Conservation (phyloP, 2,888 invertebrate species). For the Lithophane ornitopus region DNA sequence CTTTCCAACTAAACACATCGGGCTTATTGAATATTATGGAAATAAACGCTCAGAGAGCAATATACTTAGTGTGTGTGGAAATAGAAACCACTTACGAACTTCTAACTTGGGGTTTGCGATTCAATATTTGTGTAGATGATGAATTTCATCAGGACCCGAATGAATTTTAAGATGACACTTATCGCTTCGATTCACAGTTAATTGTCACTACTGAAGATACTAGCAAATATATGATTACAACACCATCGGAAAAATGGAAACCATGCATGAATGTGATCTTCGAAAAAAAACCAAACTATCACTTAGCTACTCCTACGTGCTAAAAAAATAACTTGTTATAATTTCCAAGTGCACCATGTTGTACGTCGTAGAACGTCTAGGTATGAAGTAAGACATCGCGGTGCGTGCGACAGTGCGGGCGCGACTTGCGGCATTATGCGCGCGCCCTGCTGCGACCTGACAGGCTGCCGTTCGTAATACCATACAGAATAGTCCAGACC, state of each 20-base stretch:
- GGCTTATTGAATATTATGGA: conserved; percentile 26
- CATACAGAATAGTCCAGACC: conserved; percentile 1
- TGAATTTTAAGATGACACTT: background rate
- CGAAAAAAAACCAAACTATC: background rate
- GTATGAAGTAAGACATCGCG: conserved; percentile 30
- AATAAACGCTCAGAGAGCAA: conserved; percentile 3
- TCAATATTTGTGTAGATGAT: background rate
- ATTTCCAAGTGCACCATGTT: conserved; percentile 9
- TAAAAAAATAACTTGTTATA: conserved; percentile 12
- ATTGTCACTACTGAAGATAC: background rate
- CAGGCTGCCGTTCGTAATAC: background rate
- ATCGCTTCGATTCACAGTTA: background rate
- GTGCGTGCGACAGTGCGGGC: conserved; percentile 14
- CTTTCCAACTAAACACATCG: conserved; percentile 19
- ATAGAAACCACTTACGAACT: conserved; percentile 17
- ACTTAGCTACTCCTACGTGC: background rate
- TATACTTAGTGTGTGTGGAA: background rate
- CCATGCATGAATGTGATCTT: background rate
- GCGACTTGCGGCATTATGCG: conserved; percentile 22
- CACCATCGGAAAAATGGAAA: no score
- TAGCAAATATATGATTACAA: background rate
- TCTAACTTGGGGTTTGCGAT: conserved; percentile 4
- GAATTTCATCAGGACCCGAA: background rate
- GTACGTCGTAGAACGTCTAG: background rate
- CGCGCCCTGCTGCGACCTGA: conserved; percentile 43